Evolutionary conservation across 2,888 invertebrate genomes (phyloP).

Genomic region (Thecocarcelia acutangulata): DNA sequence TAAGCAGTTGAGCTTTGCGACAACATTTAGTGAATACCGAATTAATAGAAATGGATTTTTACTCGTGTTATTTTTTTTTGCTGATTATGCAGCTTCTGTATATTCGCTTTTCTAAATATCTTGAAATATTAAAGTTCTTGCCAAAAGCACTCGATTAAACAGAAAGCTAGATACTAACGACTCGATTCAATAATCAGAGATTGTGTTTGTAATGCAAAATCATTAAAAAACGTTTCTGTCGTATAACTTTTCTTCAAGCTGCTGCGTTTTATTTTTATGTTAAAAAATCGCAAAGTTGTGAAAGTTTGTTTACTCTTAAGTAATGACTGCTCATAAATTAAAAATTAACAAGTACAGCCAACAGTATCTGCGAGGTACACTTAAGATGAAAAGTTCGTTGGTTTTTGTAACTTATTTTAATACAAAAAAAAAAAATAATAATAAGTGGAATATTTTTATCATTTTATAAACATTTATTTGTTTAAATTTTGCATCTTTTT

Average conservation of each 20-base stretch:
- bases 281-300: constrained; percentile 16
- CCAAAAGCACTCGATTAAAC: not conserved
- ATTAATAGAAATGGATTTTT: constrained; percentile 33
- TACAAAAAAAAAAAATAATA: not conserved
- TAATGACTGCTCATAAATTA: constrained; percentile 28
- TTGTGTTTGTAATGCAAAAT: constrained; percentile 10
- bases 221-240: constrained; percentile 16
- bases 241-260: not conserved
- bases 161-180: not conserved
- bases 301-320: constrained; percentile 10
- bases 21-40: not conserved
- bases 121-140: not conserved
- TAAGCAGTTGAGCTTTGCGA: constrained; percentile 34
- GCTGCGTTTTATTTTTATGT: not conserved
- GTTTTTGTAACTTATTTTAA: not conserved
- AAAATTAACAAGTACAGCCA: not conserved
- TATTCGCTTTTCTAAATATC: not conserved
- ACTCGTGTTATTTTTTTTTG: constrained; percentile 19
- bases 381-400: constrained; percentile 42
- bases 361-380: not conserved
- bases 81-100: constrained; percentile 6
- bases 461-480: not conserved
- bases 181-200: not conserved
- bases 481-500: not conserved
- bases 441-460: not conserved